These are phyloP conservation scores for Corella eumyota DNA, from an alignment of 23 tunicate genomes.

Conservation along the genomic window DNA sequence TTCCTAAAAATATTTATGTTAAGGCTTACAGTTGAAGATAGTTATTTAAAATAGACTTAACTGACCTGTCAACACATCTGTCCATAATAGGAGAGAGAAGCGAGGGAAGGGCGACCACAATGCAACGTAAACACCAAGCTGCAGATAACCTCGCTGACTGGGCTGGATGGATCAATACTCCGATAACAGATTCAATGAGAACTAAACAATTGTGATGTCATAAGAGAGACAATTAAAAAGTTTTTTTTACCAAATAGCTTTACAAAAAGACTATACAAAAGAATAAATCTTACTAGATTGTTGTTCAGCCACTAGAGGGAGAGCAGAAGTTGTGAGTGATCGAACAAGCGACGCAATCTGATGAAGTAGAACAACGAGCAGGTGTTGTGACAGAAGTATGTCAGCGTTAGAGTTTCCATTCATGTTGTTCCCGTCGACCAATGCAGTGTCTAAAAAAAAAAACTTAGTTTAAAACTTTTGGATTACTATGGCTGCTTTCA, in stretches of 20 bases:
- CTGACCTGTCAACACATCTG: conserved; percentile 69
- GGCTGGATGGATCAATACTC: conserved; percentile 65
- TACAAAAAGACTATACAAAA: too few species aligned
- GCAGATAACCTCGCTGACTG: conserved; percentile 90
- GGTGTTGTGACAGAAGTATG: conserved; percentile 43
- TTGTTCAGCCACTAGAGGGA: conserved; percentile 61
- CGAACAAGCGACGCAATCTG: conserved; percentile 61
- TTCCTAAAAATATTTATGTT: too few species aligned
- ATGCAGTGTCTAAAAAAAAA: background rate
- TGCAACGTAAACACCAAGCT: conserved; percentile 92
- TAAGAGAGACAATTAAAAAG: too few species aligned
- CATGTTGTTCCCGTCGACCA: conserved; percentile 11
- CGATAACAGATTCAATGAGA: conserved; percentile 42
- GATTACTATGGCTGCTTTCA: too few species aligned
- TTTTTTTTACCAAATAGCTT: too few species aligned
- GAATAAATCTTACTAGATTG: conserved; percentile 41
- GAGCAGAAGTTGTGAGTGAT: conserved; percentile 73
- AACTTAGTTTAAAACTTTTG: too few species aligned
- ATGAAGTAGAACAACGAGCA: conserved; percentile 51
- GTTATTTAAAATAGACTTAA: too few species aligned
- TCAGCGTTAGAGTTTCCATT: conserved; percentile 13
- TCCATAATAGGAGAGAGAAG: conserved; percentile 50
- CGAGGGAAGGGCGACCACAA: conserved; percentile 70
- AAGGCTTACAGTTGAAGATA: too few species aligned
- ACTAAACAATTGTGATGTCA: conserved; percentile 28